Conservation (phyloP, 2,113 vertebrate genomes). For the Gyps fulvus region DNA sequence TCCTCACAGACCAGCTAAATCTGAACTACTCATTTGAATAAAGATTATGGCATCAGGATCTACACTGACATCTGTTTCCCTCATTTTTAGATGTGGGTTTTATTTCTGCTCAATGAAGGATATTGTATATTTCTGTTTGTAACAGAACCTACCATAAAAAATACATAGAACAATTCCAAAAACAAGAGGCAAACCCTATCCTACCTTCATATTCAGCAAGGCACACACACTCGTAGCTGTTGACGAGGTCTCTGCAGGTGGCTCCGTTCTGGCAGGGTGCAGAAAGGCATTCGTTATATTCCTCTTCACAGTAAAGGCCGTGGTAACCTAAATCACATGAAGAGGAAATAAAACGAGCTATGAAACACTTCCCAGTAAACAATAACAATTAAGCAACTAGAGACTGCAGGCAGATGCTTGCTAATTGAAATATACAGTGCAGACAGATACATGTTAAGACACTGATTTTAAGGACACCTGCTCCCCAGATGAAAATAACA, state of each 20-base stretch:
- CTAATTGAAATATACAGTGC: not conserved
- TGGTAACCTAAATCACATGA: conserved; percentile 84
- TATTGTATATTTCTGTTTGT: not conserved
- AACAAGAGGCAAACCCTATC: not conserved
- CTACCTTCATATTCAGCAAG: conserved; percentile 89
- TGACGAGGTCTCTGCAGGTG: conserved; percentile 90
- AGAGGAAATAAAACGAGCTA: not conserved
- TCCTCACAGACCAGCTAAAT: not conserved
- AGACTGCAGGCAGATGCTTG: not conserved
- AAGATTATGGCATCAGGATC: not conserved
- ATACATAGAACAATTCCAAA: not conserved
- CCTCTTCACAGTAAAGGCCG: conserved; percentile 95
- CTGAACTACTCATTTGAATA: not conserved
- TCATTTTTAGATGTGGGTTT: not conserved
- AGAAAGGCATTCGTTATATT: conserved; percentile 94
- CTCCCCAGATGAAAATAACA: not conserved
- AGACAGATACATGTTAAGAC: not conserved
- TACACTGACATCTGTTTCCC: not conserved
- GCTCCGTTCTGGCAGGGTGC: conserved; percentile 93
- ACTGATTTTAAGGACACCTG: not conserved
- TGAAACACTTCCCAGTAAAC: not conserved
- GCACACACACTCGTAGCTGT: conserved; percentile 89
- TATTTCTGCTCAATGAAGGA: not conserved
- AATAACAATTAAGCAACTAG: not conserved
- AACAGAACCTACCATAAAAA: not conserved